Base-by-base conservation (phyloP, 2,113 vertebrate genomes). In the Oreochromis spilurus region DNA sequence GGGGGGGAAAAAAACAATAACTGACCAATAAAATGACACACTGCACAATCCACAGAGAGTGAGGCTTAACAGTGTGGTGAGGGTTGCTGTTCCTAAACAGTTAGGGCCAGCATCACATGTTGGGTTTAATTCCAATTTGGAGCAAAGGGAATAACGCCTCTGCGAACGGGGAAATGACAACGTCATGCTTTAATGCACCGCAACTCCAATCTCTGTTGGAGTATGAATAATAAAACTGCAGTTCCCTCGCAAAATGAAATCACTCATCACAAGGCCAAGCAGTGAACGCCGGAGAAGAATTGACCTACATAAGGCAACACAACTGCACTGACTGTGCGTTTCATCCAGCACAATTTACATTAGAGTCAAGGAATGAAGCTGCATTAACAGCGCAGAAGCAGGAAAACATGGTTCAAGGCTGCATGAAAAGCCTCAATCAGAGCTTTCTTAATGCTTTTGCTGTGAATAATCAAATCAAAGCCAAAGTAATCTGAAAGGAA, bases 261-360 rank as follows among this genome's bases (percentile, higher is more conserved):
- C 88, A 89, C 83, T 95, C 92, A 93, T 93, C 91, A 89, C 85
- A 86, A 90, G 89, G 82, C 87, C 80, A 84, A 88, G 93, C 77
- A 54, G 91, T 65, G 89, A 91, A 88, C 17, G 43, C 84, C 13
- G 75, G 65, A 83, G 87, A 92, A 89, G 93, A 94, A 91, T 65
- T 94, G 94, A 94, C 95, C 95, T 94, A 95, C 91, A 95, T 95
- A 93, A 92, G 82, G 86, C 85, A 84, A 85, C 87, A 85, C 81
- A 84, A 87, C 40, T 21, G 87, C 86, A 79, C 89, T 72, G 82
- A 88, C 84, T 83, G 86, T 54, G 67, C 12, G 45, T 82, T 87
- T 92, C 86, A 70, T 48, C 29, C 55, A 38, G 81, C 81, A 80
- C 87, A 80, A 92, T 92, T 93, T 85, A 90, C 87, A 93, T 92